Evolutionary conservation across 2,113 vertebrate species (phyloP).

Genomic region (Ceuthmochares aereus): DNA sequence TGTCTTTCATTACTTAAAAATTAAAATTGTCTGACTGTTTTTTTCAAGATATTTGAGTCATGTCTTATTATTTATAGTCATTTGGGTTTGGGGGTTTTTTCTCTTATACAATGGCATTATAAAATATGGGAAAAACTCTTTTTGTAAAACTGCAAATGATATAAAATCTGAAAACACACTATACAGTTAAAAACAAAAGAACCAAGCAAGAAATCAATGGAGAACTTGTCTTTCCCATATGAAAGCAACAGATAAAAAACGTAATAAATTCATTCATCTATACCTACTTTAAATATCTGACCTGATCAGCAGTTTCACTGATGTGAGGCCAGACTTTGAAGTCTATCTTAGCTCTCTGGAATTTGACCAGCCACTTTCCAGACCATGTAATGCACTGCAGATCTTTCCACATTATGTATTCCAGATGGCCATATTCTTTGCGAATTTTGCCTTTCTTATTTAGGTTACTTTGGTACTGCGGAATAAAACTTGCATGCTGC

Average conservation of each 20-base stretch:
- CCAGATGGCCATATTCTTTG: constrained; percentile 81
- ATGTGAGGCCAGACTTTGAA: constrained; percentile 87
- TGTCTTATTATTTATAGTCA: background rate
- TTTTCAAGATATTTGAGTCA: background rate
- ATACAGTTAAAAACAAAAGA: constrained; percentile 29
- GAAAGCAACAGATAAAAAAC: constrained; percentile 82
- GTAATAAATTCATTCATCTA: constrained; percentile 85
- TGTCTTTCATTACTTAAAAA: background rate
- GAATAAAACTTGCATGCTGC: constrained; percentile 67
- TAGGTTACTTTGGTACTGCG: constrained; percentile 69
- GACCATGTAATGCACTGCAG: constrained; percentile 87
- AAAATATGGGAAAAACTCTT: constrained; percentile 1
- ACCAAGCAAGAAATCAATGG: constrained; percentile 70
- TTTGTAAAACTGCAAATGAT: background rate
- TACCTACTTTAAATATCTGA: constrained; percentile 83
- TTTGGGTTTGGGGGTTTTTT: background rate
- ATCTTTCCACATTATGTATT: constrained; percentile 81
- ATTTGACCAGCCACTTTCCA: constrained; percentile 82
- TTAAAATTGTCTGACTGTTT: background rate
- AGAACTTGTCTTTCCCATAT: constrained; percentile 73
- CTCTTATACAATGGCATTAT: background rate
- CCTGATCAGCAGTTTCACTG: constrained; percentile 81
- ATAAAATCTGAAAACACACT: constrained; percentile 30
- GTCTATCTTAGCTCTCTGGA: constrained; percentile 86
- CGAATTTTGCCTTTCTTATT: constrained; percentile 76